A percentile compares a stretch with the other conserved stretches of the same genome.
phyloP scores from a whole-genome alignment of 2,113 vertebrate species.

The Poicephalus meyeri region DNA sequence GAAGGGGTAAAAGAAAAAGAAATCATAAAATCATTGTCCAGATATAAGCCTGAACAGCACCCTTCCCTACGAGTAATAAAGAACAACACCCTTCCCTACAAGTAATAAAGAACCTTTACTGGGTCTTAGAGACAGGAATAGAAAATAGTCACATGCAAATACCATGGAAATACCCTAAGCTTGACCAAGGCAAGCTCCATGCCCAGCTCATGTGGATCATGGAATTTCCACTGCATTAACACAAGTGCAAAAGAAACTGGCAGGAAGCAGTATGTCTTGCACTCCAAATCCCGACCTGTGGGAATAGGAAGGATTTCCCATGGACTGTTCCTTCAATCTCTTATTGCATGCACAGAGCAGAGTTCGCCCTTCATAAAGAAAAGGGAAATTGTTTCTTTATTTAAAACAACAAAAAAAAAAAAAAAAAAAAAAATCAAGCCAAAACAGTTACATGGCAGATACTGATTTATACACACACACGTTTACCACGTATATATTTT shows the following conservation, averaged over 20 bases:
- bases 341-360: neutral
- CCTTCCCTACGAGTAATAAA: neutral
- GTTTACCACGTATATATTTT: conserved; percentile 46
- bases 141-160: neutral
- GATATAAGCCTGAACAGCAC: neutral
- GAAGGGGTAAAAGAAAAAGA: neutral
- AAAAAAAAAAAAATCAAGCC: neutral
- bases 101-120: neutral
- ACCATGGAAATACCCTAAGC: neutral
- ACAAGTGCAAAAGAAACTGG: neutral
- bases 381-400: neutral
- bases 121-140: neutral
- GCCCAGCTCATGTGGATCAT: fast-evolving
- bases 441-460: conserved; percentile 59
- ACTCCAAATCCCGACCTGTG: neutral
- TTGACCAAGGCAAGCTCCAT: neutral
- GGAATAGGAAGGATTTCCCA: neutral
- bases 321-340: neutral
- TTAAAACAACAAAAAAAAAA: neutral
- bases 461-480: conserved; percentile 54
- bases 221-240: neutral
- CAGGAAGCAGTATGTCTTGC: neutral
- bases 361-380: neutral
- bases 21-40: neutral
- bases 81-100: neutral